Base-by-base conservation (phyloP, 1,140 invertebrate species). In the Luehdorfia chinensis region DNA sequence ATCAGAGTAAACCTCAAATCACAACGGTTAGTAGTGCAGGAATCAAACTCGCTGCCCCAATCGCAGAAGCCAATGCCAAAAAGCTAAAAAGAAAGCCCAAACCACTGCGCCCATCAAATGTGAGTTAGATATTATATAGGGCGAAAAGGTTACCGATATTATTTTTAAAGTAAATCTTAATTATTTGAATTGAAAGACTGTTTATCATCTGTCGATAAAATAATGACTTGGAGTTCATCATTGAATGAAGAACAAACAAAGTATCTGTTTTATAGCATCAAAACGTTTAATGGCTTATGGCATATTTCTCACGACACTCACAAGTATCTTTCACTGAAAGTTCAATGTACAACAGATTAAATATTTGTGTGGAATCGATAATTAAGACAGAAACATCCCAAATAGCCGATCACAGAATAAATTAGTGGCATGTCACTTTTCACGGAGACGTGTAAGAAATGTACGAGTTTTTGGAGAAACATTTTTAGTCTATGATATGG, bases 391-490 rank as follows among this genome's bases (percentile, higher is more conserved):
- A 54, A 54, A 50, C 30, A 50, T 54, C 44, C 50, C 23, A 61
- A 60, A 68, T 52, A 57, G 53, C 50, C 59, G 66, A 74, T 71
- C 71, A 74, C 57, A 55, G 75, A 63, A 78, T 75, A 75, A 74
- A 78, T 78, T 78, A 78, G 66, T 59, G 37, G 19, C 32, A 8
- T 60, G 75, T 66, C 64, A 75, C 25, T 60, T 78, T 78, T 78
- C 62, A 69, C 75, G 58, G 59, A 39, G 36, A 66, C 34, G 58
- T 72, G 75, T 55, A 72, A 71, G 69, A 66, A 70, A 66, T 72
- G 48, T 47, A 61, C 55, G 31, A 45, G 59, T 67, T 75, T 77
- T 54, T 70, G 64, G 59, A 64, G 64, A 67, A 55, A 62, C 43
- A 44, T 43, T 50, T 45, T 50, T 53, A 59, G 43, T 28, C 48